Evolutionary conservation across 2,888 invertebrate species (phyloP).

Genomic region (Dynastes hyllus): DNA sequence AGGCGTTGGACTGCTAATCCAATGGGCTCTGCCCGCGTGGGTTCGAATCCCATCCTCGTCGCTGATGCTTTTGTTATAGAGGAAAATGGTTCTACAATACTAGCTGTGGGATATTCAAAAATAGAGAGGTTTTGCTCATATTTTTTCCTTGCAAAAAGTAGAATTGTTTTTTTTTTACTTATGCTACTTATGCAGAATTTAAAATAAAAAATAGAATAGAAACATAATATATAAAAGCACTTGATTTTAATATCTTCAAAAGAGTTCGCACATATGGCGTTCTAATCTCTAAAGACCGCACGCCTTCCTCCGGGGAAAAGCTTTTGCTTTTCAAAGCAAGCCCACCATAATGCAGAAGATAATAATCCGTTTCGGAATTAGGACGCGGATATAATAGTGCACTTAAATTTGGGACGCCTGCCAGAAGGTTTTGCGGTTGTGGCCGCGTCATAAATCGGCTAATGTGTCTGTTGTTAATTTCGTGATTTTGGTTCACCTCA

Average conservation of each 20-base stretch:
- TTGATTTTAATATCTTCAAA: background rate
- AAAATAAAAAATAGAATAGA: background rate
- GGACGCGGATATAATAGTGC: constrained; percentile 56
- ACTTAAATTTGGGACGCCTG: constrained; percentile 57
- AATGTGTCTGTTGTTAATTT: constrained; percentile 56
- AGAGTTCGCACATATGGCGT: background rate
- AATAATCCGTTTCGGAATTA: constrained; percentile 56
- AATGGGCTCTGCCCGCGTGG: constrained; percentile 79
- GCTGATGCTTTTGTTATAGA: background rate
- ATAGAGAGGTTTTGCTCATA: too few relatives aligned
- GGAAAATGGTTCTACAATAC: too few relatives aligned
- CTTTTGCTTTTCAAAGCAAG: constrained; percentile 37
- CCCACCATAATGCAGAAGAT: constrained; percentile 50
- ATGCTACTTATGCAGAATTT: too few relatives aligned
- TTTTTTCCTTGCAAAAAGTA: too few relatives aligned
- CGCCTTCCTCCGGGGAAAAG: background rate
- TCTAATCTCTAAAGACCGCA: constrained; percentile 27
- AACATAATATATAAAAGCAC: background rate
- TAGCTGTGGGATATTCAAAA: too few relatives aligned
- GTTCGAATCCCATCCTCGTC: constrained; percentile 77
- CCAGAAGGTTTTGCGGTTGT: constrained; percentile 58
- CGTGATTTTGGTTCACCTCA: constrained; percentile 35
- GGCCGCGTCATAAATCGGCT: constrained; percentile 56
- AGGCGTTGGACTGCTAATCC: constrained; percentile 80
- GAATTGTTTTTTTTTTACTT: too few relatives aligned